Evolutionary conservation across 1,140 invertebrate genomes (phyloP).

Genomic region (Argopecten irradians): DNA sequence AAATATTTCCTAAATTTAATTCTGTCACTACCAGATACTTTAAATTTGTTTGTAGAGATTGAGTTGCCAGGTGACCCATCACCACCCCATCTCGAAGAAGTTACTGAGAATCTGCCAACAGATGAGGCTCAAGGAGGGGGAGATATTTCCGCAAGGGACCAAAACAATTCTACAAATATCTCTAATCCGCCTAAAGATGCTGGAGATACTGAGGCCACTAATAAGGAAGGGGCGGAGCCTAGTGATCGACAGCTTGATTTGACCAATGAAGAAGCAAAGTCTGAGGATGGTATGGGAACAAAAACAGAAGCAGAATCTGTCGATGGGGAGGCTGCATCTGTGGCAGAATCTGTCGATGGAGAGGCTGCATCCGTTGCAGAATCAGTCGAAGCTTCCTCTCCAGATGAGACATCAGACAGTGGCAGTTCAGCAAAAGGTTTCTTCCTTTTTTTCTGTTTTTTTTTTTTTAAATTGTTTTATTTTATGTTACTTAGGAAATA

Average conservation of each 20-base stretch:
- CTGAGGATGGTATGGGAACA: neutral
- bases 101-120: slow-evolving; percentile 33
- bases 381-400: neutral
- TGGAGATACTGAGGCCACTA: slow-evolving; percentile 35
- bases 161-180: slow-evolving; percentile 17
- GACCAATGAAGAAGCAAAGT: slow-evolving; percentile 29
- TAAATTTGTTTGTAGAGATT: slow-evolving; percentile 55
- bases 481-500: neutral
- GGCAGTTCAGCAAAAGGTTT: neutral
- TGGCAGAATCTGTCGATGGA: neutral
- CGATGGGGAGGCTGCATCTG: neutral
- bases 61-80: slow-evolving; percentile 59
- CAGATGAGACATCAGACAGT: neutral
- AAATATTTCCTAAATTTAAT: too few species aligned
- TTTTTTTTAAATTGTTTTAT: neutral
- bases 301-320: neutral
- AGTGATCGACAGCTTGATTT: slow-evolving; percentile 40
- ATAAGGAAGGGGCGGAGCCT: slow-evolving; percentile 36
- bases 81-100: neutral
- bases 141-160: neutral
- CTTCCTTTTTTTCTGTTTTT: neutral
- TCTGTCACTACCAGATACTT: neutral
- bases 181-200: slow-evolving; percentile 33
- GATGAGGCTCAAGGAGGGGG: slow-evolving; percentile 12
- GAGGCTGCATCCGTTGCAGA: neutral